Evolutionary conservation across 1,140 invertebrate species (phyloP), one percentile per base, ranked within the genome.

Genomic region (Cyclargus thomasi): DNA sequence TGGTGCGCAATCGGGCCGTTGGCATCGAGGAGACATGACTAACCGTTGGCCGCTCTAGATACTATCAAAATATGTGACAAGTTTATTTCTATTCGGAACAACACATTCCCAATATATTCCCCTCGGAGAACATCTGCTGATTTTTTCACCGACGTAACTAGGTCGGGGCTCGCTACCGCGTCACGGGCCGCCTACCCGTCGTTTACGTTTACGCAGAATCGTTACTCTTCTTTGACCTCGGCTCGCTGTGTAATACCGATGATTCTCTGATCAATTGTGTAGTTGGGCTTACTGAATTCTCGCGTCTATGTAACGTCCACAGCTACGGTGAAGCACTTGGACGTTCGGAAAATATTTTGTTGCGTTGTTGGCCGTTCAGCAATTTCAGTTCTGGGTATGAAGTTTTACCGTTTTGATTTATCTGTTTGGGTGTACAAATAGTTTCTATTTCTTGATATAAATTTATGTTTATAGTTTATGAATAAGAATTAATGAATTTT

Each of bases 41-140:
- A 90, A 90, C 87, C 84, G 78, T 62, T 69, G 70, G 80, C 75
- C 83, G 86, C 85, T 88, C 83, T 88, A 90, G 82, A 90, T 90
- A 88, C 84, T 86, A 88, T 90, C 86, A 90, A 85, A 88, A 86
- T 90, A 90, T 86, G 85, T 86, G 87, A 90, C 87, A 88, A 85
- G 83, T 90, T 88, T 90, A 90, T 90, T 90, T 90, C 84, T 88
- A 88, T 88, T 90, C 81, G 72, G 79, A 88, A 87, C 87, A 86
- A 85, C 80, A 86, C 82, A 79, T 84, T 81, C 84, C 84, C 85
- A 81, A 88, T 90, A 87, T 88, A 84, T 79, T 81, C 79, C 78
- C 73, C 74, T 76, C 77, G 78, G 81, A 86, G 80, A 87, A 86
- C 82, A 88, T 90, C 82, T 87, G 83, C 80, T 83, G 81, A 86